Evolutionary conservation across 2,113 vertebrate genomes (phyloP), one percentile per base, ranked within the genome.

Genomic region (Orientallactaga bullata): DNA sequence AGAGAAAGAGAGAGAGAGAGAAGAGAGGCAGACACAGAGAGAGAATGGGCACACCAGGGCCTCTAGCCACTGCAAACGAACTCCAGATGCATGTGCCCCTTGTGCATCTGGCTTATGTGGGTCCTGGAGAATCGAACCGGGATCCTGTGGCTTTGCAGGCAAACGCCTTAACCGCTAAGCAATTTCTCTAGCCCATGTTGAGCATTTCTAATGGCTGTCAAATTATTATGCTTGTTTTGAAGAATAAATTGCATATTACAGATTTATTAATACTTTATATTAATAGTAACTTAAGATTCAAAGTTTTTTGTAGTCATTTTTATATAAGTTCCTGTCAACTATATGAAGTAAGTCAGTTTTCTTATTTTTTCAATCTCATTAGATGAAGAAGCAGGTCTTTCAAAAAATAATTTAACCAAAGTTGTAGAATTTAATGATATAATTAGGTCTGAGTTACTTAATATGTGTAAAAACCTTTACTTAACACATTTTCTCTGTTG

Each of bases 391-490:
- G n/a, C 32, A 89, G 35, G 8, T 47, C 37, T 88, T 90, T 82
- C 88, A 11, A 83, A 74, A 87, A 26, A 94, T 84, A n/a, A 80
- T 61, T 94, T 16, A 28, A 77, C 28, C 18, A 32, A 88, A 87
- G 47, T 88, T 90, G 15, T 72, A 89, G 32, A 89, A 77, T 90
- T 94, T 71, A 76, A 80, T 89, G 63, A 93, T 88, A 39, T 93
- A 86, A 80, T 87, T 91, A 94, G 37, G 85, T 92, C 28, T 37
- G 21, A 91, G 42, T 87, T 87, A 73, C 35, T 94, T 83, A 26
- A 76, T 63, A 73, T 51, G 47, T 92, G 11, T 84, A 69, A 32
- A 92, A 92, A 87, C 76, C 47, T 85, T 91, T 55, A 55, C 12
- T 55, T 90, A 71, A 77, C 10, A 85, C 1, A 18, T 92, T 82